Evolutionary conservation across 2,113 vertebrate genomes (phyloP), one percentile per base, ranked within the genome.

Genomic region (Agapornis roseicollis): DNA sequence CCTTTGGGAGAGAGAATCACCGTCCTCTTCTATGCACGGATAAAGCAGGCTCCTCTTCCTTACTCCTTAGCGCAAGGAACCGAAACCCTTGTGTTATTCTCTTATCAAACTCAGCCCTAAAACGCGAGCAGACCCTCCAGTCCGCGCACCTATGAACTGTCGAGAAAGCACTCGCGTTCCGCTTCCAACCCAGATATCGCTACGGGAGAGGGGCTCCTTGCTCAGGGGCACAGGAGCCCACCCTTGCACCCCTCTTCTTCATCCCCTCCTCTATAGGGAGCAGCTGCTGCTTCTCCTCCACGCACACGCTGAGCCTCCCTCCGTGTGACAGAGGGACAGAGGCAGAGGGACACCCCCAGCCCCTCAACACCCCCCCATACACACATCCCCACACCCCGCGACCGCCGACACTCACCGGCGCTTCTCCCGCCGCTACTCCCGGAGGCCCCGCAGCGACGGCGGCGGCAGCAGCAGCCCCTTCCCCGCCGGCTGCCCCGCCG

Each of bases 401-500:
- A 42, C 47, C 37, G 31, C 50, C 55, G 7, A n/a, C 35, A 85
- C 90, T 79, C 93, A 89, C 68, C 65, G 13, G 9, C 22, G 69
- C 68, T 53, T 16, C 80, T 2, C 73, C 86, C 16, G 60, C 90
- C 73, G 73, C 72, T 35, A 47, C 78, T 69, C 73, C 92, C 66
- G 25, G 47, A 24, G 20, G 78, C 66, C 78, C 73, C 39, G 53
- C 76, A 23, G 70, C 61, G 7, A 64, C 31, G 19, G 31, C 53
- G 11, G 31, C 53, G 2, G 55, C 76, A 8, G 80, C 61, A 11
- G 37, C 85, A 28, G 60, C 91, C 49, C 83, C 83, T n/a, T 79
- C 93, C 73, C 72, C 83, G 46, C 88, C 91, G 72, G 83, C 87
- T 31, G 81, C 92, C 58, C 88, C 98, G 60, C 97, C 97, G 98